phyloP scores from a whole-genome alignment of 2,797 vertebrate genomes.

The Trichosurus vulpecula region DNA sequence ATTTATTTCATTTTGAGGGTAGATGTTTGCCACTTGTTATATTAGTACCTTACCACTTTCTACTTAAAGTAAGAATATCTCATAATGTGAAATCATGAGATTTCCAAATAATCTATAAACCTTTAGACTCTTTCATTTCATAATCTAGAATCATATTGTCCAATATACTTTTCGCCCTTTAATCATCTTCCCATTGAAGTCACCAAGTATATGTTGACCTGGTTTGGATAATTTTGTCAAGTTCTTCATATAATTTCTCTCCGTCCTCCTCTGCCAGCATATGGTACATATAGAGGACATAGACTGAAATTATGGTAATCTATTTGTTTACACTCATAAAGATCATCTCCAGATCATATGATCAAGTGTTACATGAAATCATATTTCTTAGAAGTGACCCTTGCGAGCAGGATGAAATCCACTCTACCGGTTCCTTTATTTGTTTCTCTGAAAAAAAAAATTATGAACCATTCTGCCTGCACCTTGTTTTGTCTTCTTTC shows the following conservation, averaged over 20 bases:
- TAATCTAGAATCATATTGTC: not conserved
- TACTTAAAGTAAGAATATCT: not conserved
- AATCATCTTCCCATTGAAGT: not conserved
- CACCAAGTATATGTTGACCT: not conserved
- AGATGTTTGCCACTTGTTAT: not conserved
- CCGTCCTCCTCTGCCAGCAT: not conserved
- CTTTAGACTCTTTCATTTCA: not conserved
- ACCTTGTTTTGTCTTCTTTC: not conserved
- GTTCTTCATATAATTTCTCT: not conserved
- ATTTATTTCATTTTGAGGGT: not conserved
- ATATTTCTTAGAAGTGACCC: not conserved
- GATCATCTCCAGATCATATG: not conserved
- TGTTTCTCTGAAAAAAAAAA: not conserved
- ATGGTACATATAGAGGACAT: not conserved
- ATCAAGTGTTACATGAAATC: not conserved
- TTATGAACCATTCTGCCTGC: not conserved
- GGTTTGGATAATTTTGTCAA: not conserved
- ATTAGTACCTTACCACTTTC: not conserved
- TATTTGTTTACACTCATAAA: not conserved
- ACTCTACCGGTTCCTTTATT: not conserved
- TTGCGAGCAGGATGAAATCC: not conserved
- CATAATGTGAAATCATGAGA: not conserved
- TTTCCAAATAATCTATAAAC: not conserved
- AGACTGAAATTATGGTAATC: not conserved
- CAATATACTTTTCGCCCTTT: not conserved